Evolutionary conservation across 2,888 invertebrate species (phyloP), one percentile per base, ranked within the genome.

Genomic region (Allygus modestus): DNA sequence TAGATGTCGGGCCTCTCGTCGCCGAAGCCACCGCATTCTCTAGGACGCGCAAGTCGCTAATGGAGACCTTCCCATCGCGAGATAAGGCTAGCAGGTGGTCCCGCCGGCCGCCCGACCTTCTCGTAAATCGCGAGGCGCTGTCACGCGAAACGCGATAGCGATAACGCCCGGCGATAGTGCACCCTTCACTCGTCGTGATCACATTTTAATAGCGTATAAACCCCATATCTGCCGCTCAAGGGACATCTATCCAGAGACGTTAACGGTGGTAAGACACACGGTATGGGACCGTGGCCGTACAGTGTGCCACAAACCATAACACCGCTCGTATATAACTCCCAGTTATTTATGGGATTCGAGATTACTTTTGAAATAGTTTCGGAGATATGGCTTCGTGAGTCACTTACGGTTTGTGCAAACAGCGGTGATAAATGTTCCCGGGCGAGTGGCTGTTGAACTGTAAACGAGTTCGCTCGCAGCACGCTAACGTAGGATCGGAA

Each of bases 81-180:
- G 77, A 77, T 77, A 77, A 51, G n/a, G 17, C 28, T 43, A 41
- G 77, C 77, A 77, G 77, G 77, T 77, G 77, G 77, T 51, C 71
- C 31, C 33, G 33, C 31, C 37, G 20, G 37, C 31, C 33, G 33
- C 31, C 37, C 43, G 37, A 41, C 41, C 73, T 73, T 51, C 51
- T 51, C 77, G 77, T 77, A 77, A 77, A 77, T 77, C 77, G 77
- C 43, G 73, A 73, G 69, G n/a, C 4, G 0, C 73, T 73, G 73
- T 73, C 73, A 73, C 23, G 73, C 41, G 43, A 73, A 73, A 41
- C 73, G 71, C 71, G 73, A 41, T 37, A 28, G 33, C 28, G 28
- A 69, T 31, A 28, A 15, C 33, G 28, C 4, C 26, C 41, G 1
- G 51, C 37, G n/a, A 41, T 37, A 20, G 31, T 7, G 37, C 4